Conservation (phyloP, 2,113 vertebrate species). For the Galemys pyrenaicus region DNA sequence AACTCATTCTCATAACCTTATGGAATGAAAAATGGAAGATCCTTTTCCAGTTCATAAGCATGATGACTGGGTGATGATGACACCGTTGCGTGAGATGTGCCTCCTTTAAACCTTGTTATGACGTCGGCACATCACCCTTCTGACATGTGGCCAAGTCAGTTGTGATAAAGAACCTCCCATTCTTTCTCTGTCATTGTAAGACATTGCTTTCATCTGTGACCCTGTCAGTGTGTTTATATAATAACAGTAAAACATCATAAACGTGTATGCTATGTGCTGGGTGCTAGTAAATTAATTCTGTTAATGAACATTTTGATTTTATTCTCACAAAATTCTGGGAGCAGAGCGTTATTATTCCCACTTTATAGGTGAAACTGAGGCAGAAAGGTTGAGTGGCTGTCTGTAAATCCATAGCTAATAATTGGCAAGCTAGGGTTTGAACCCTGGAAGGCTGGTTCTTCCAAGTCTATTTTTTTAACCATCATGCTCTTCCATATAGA, state of each 20-base stretch:
- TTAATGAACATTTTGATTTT: not conserved
- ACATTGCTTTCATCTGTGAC: not conserved
- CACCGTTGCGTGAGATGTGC: too few relatives aligned
- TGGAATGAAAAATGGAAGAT: not conserved
- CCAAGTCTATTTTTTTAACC: not conserved
- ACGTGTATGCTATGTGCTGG: too few relatives aligned
- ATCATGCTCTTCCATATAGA: not conserved
- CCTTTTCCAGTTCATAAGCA: too few relatives aligned
- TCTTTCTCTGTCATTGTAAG: not conserved
- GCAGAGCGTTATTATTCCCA: not conserved
- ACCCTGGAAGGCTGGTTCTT: not conserved
- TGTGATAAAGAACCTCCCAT: not conserved
- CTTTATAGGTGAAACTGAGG: not conserved
- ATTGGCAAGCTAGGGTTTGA: not conserved
- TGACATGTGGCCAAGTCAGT: not conserved
- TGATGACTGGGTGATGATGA: too few relatives aligned
- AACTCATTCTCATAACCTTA: not conserved
- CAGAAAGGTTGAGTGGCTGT: not conserved
- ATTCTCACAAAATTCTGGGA: not conserved
- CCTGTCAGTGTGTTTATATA: not conserved
- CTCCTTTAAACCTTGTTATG: too few relatives aligned
- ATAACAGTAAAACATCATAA: not conserved
- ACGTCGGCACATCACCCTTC: too few relatives aligned
- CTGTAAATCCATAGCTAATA: not conserved
- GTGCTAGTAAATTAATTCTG: not conserved